Conservation (phyloP, 2,113 vertebrate species). For the Hydrochoerus hydrochaeris region DNA sequence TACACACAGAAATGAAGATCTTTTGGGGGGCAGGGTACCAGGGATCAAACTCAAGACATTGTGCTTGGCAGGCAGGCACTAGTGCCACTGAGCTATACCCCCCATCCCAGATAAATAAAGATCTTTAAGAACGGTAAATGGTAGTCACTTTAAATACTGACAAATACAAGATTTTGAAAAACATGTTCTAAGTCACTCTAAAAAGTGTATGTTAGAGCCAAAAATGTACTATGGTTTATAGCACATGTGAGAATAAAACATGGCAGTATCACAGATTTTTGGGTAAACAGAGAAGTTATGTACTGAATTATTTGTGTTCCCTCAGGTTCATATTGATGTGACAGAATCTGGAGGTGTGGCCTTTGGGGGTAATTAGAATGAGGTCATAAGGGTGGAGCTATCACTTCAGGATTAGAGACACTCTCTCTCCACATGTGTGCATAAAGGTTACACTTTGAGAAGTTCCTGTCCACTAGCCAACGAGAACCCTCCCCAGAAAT, state of each 20-base stretch:
- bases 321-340: background rate
- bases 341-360: background rate
- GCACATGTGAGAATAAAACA: background rate
- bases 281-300: background rate
- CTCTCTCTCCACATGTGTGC: background rate
- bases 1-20: background rate
- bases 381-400: background rate
- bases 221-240: background rate
- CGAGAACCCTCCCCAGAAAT: background rate
- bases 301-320: background rate
- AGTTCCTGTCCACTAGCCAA: background rate
- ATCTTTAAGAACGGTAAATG: background rate
- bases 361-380: background rate
- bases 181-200: background rate
- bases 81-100: too few species aligned
- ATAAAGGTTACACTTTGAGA: background rate
- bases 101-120: background rate
- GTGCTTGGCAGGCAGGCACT: too few species aligned
- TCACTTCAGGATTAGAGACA: background rate
- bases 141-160: background rate
- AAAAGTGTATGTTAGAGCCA: background rate
- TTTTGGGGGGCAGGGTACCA: too few species aligned
- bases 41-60: too few species aligned
- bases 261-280: too few species aligned
- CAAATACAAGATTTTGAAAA: background rate